Evolutionary conservation across 1,140 invertebrate species (phyloP), one percentile per base, ranked within the genome.

Genomic region (Drosophila rhopaloa): DNA sequence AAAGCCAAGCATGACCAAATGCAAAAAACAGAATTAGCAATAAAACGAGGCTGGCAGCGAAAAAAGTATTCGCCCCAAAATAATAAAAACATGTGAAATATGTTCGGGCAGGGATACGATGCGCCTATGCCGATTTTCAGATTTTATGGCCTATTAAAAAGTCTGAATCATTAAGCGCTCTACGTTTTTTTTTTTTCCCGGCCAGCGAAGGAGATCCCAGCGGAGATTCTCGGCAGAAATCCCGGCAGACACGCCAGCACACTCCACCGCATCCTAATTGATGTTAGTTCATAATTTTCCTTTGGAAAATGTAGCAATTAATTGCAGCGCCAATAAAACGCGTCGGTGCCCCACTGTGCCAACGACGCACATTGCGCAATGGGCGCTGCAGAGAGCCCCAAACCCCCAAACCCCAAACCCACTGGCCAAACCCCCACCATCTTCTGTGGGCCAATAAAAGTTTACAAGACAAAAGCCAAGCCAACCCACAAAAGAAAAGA

Each of bases 261-360:
- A 16, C 50, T 63, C 44, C 70, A 29, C 47, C 60, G 66, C 83
- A 76, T 79, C 82, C 84, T 89, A 89, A 89, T 89, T 89, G 84
- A 89, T 89, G 84, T 89, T 89, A 89, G 84, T 90, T 90, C 84
- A 89, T 89, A 90, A 88, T 89, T 89, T 89, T 89, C 84, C 63
- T 84, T 89, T 89, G 81, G 80, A 89, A 89, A 89, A 89, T 89
- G 84, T 89, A 90, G 85, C 84, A 89, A 89, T 89, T 89, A 89
- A 89, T 89, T 89, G 84, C 84, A 43, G 82, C 71, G 83, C 85
- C 84, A 88, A 89, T 86, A 90, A 90, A 89, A 89, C 85, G 84
- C 81, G 81, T 84, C 76, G 84, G 56, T 77, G 74, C 77, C 84
- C 84, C 84, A 89, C 84, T 89, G 85, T 78, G 84, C 83, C 65